Evolutionary conservation across 2,888 invertebrate species (phyloP).

Genomic region (Dynastes hyllus): DNA sequence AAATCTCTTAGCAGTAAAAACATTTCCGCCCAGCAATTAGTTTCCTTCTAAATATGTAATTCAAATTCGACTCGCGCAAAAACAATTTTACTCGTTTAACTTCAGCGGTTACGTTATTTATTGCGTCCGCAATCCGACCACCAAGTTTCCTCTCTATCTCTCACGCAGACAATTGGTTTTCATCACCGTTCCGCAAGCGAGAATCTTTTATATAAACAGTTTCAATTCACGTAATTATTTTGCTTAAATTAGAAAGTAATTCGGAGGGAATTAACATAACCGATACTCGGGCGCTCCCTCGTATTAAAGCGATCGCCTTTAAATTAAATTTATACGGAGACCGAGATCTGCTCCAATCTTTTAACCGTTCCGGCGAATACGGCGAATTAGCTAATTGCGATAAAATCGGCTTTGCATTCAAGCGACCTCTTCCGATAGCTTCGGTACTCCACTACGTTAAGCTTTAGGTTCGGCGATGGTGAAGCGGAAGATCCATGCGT

Average conservation of each 20-base stretch:
- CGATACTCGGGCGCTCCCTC: constrained; percentile 4
- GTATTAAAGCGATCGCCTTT: constrained; percentile 18
- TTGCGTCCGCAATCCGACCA: no score
- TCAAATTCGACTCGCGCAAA: no score
- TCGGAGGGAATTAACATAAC: constrained; percentile 29
- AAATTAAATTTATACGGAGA: constrained; percentile 30
- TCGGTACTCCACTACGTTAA: background rate
- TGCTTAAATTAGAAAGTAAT: constrained; percentile 26
- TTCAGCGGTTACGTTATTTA: no score
- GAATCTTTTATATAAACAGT: background rate
- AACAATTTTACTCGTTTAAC: no score
- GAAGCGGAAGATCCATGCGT: background rate
- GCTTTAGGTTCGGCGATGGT: background rate
- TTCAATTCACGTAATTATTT: constrained; percentile 31
- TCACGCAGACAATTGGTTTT: no score
- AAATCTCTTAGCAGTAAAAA: no score
- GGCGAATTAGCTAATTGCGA: constrained; percentile 45
- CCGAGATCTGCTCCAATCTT: constrained; percentile 31
- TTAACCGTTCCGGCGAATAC: constrained; percentile 33
- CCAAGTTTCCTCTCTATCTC: no score
- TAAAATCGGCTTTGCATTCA: constrained; percentile 33
- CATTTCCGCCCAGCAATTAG: no score
- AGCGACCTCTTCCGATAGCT: constrained; percentile 14
- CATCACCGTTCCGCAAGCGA: no score
- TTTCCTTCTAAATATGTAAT: no score